Percentiles rank a stretch among this genome's conserved stretches.
Conservation (phyloP, 1,140 invertebrate species). For the Phthorimaea operculella region DNA sequence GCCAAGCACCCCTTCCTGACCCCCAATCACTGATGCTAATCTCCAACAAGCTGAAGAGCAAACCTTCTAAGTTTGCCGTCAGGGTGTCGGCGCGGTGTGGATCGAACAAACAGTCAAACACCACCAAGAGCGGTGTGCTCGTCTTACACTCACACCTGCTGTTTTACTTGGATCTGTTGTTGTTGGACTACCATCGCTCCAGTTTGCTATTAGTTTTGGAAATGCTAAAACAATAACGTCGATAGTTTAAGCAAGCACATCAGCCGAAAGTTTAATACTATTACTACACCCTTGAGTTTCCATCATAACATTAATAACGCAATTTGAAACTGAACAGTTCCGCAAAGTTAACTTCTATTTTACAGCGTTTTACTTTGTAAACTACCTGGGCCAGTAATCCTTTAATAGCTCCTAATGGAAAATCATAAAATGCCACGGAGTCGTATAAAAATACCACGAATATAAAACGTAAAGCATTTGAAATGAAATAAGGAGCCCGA, state of each 20-base stretch:
- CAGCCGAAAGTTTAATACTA: no score
- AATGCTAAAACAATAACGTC: no score
- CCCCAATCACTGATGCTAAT: conserved; percentile 39
- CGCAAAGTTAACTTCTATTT: no score
- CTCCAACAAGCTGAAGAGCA: conserved; percentile 28
- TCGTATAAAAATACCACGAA: conserved; percentile 25
- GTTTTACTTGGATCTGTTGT: conserved; percentile 1
- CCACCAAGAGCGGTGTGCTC: conserved; percentile 26
- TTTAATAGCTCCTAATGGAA: background rate
- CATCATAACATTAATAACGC: no score
- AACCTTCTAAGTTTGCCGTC: conserved; percentile 35
- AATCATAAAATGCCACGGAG: background rate
- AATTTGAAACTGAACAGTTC: no score
- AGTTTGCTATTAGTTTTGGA: no score
- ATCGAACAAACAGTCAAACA: conserved; percentile 41
- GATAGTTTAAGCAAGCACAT: no score
- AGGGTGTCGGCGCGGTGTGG: conserved; percentile 27
- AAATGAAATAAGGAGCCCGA: conserved; percentile 22
- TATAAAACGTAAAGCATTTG: conserved; percentile 31
- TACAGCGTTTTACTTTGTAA: no score
- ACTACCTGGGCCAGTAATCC: no score
- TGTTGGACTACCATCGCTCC: background rate
- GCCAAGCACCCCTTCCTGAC: conserved; percentile 13
- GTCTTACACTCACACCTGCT: conserved; percentile 34
- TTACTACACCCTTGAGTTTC: no score